Evolutionary conservation across 2,113 vertebrate species (phyloP).

Genomic region (Rhinopomastus cyanomelas): DNA sequence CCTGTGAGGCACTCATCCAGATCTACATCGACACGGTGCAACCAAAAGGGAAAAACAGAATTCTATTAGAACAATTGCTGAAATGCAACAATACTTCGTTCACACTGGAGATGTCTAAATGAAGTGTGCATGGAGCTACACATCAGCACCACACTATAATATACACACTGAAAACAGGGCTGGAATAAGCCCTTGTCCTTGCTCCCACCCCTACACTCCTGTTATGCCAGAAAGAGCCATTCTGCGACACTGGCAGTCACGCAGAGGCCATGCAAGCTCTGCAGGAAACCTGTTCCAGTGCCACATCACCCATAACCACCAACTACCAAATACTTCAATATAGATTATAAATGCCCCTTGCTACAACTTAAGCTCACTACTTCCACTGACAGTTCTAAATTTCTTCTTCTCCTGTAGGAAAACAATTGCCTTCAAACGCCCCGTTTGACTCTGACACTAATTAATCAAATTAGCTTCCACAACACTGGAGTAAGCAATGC

Average conservation of each 20-base stretch:
- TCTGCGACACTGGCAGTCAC: background rate
- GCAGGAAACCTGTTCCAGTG: background rate
- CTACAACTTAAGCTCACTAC: background rate
- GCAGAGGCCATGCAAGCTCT: background rate
- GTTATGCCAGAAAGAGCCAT: background rate
- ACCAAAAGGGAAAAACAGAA: slow-evolving; percentile 67
- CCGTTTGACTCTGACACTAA: slow-evolving; percentile 22
- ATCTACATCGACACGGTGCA: slow-evolving; percentile 55
- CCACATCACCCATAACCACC: background rate
- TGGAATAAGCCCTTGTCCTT: background rate
- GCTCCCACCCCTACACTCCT: background rate
- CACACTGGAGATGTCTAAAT: background rate
- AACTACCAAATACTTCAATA: background rate
- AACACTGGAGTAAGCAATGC: slow-evolving; percentile 22
- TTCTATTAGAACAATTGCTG: slow-evolving; percentile 49
- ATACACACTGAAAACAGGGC: background rate
- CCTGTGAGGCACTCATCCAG: slow-evolving; percentile 76
- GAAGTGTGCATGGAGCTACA: background rate
- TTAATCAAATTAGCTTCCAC: slow-evolving; percentile 30
- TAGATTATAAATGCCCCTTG: background rate
- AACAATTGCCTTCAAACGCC: background rate
- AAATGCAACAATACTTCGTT: background rate
- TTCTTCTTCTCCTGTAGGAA: background rate
- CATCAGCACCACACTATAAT: background rate
- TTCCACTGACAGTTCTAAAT: background rate